Evolutionary conservation across 2,113 vertebrate species (phyloP), one percentile per base, ranked within the genome.

Genomic region (Nerophis ophidion): DNA sequence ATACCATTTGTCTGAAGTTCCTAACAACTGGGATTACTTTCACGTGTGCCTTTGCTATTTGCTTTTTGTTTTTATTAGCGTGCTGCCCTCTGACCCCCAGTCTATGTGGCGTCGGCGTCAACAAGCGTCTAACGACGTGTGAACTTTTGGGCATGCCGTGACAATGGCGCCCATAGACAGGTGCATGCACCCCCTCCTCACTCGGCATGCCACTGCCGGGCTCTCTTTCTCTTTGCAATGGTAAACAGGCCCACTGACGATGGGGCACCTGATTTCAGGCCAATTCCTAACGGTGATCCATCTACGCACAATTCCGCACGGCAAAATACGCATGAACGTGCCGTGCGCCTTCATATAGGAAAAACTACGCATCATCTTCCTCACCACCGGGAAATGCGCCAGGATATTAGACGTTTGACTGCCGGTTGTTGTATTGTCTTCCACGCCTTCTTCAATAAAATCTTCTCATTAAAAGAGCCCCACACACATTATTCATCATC

Each of bases 71-170:
- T 86, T 82, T 78, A 81, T 71, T 81, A 79, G 77, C 35, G 69
- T 10, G 35, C 64, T 79, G 70, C 66, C 71, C 79, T 48, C 48
- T 86, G 82, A 86, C 87, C 86, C 58, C 71, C 80, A 84, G 86
- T 75, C 88, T 85, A 40, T 65, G 60, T 74, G 89, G 86, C 83
- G 82, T 90, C 87, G 60, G 80, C 74, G 72, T 81, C 77, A 84
- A 85, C 76, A 63, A 87, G 81, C 68, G 53, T 33, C 66, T 77
- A 83, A 86, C 72, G 74, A 87, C 47, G 80, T 85, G 84, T 83
- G 81, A 85, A 85, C 80, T 70, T 72, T 69, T 72, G 72, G 69
- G 72, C 80, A 87, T 77, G 69, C 70, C 49, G 60, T 16, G 71
- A 81, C 84, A 86, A 86, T 81, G 77, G 84, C 70, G 78, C 75